These are phyloP conservation scores for Macrotis lagotis DNA, from an alignment of 2,113 vertebrate species.

Conservation along the genomic window DNA sequence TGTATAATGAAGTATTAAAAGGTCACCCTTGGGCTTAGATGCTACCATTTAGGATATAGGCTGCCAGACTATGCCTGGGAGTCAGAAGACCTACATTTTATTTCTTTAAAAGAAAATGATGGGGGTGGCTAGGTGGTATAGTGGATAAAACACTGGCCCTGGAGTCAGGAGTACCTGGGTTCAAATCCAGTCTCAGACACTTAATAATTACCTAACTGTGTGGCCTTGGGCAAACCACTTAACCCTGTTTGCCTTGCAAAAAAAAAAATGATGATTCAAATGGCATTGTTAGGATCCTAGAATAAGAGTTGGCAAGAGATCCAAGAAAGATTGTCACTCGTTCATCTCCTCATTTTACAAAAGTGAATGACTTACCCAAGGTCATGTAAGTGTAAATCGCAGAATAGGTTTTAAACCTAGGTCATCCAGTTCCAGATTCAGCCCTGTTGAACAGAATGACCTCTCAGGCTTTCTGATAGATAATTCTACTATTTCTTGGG, in stretches of 20 bases:
- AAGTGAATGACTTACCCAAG: not conserved
- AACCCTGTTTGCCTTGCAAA: no score
- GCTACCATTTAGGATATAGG: not conserved
- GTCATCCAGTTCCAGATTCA: not conserved
- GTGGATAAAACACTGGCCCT: no score
- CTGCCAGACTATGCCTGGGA: not conserved
- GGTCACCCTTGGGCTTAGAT: not conserved
- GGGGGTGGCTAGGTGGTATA: no score
- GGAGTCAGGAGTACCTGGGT: no score
- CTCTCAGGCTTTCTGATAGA: not conserved
- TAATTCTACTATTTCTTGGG: not conserved
- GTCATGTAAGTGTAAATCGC: not conserved
- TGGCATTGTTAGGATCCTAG: not conserved
- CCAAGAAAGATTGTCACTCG: no score
- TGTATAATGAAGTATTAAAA: constrained; percentile 2
- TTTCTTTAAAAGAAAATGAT: not conserved
- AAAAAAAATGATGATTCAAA: not conserved
- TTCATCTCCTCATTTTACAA: not conserved
- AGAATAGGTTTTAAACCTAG: not conserved
- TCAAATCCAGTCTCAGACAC: no score
- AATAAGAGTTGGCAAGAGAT: not conserved
- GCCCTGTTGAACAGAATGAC: not conserved
- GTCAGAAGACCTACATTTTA: not conserved
- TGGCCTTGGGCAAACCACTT: no score
- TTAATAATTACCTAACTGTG: no score